Evolutionary conservation across 2,888 invertebrate species (phyloP), one percentile per base, ranked within the genome.

Genomic region (Pomacea canaliculata): DNA sequence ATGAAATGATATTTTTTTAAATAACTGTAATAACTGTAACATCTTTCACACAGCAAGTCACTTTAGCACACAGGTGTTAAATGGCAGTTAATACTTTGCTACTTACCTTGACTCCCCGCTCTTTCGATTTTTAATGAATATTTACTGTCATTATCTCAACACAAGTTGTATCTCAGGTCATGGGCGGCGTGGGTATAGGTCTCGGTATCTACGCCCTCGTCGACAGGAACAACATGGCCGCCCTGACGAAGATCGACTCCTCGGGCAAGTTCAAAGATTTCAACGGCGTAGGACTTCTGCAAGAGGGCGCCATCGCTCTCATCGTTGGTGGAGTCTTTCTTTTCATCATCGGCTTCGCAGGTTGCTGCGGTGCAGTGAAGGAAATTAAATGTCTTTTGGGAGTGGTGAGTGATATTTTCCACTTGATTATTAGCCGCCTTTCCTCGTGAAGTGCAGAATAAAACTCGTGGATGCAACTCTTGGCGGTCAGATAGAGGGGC

Each of bases 151-250:
- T 37, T 37, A 37, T 37, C 37, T 37, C 37, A 37, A 5, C 37
- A 37, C 37, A 5, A 37, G 4, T 23, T 63, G 4, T 19, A 10
- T 27, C 8, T 27, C 68, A 63, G 73, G 59, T 60, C 51, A 49
- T 73, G 73, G 73, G 73, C 7, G 23, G 18, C 7, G 68, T 67
- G 59, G 73, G 59, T 5, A 66, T 73, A 37, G 73, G 37, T 7
- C 68, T 73, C 46, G 73, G 73, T 18, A 73, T 73, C 67, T 73
- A 60, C n/a, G 73, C 73, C 46, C 60, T 73, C 27, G 73, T 73
- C 46, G 68, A 68, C 60, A 49, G 59, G 10, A 68, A 49, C 4
- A 66, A 73, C 67, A 68, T 73, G 73, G 12, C 23, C 1, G 68
- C 73, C 46, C 68, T 73, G 48, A 67, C 73, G n/a, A 73, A 46